Percentiles rank a stretch among this genome's conserved stretches.
Conservation (phyloP, 2,113 vertebrate genomes). For the Podocnemis expansa region DNA sequence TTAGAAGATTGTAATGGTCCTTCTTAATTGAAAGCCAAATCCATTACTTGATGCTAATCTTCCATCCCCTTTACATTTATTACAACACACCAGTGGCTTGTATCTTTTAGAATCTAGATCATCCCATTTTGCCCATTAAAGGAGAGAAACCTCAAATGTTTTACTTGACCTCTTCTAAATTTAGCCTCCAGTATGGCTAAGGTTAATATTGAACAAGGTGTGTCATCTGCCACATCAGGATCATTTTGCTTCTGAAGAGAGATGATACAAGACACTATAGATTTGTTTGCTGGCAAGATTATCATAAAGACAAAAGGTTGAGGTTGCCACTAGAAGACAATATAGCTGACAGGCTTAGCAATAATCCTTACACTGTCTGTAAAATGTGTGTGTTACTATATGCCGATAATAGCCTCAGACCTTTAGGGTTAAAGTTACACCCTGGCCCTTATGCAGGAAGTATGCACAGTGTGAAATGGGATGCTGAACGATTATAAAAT, state of each 20-base stretch:
- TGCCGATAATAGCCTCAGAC: neutral
- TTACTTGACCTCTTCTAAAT: neutral
- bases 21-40: neutral
- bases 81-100: neutral
- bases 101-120: neutral
- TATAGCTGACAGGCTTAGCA: constrained; percentile 24
- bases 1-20: neutral
- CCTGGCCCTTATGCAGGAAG: constrained; percentile 3
- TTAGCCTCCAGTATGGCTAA: neutral
- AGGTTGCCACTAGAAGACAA: neutral
- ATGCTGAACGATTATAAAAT: neutral
- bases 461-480: neutral
- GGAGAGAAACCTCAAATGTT: neutral
- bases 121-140: neutral
- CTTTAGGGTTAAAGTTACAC: constrained; percentile 16
- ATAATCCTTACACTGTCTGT: neutral
- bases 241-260: constrained; percentile 57
- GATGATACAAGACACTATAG: constrained; percentile 49
- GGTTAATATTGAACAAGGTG: neutral
- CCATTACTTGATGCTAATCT: neutral
- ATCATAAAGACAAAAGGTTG: constrained; percentile 53
- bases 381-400: constrained; percentile 2
- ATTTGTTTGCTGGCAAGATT: constrained; percentile 53
- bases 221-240: constrained; percentile 1
- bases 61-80: neutral